Percentiles rank a stretch among this genome's conserved stretches.
These are phyloP conservation scores for Elmis aenea DNA, from an alignment of 2,888 invertebrate species.

Conservation along the genomic window DNA sequence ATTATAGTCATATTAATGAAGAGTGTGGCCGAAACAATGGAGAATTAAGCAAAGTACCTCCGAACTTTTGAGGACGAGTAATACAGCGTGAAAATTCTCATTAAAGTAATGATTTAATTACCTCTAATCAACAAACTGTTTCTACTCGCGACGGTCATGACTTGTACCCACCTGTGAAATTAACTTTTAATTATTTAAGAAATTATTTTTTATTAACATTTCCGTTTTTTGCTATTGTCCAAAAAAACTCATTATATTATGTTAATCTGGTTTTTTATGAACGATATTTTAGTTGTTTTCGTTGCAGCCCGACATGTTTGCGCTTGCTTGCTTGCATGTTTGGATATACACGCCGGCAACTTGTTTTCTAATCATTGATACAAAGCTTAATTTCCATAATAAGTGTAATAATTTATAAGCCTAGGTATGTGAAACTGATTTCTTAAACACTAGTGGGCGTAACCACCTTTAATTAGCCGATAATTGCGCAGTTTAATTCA, in stretches of 20 bases:
- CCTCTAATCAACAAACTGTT: conserved; percentile 23
- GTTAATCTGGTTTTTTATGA: too few relatives aligned
- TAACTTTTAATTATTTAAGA: conserved; percentile 40
- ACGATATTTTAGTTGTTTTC: too few relatives aligned
- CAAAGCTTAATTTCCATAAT: too few relatives aligned
- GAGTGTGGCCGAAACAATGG: conserved; percentile 17
- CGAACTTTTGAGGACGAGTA: conserved; percentile 16
- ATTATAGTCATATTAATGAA: conserved; percentile 16
- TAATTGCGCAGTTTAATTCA: conserved; percentile 8
- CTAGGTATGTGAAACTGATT: conserved; percentile 9
- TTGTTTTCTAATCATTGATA: too few relatives aligned
- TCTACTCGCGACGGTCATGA: conserved; percentile 29
- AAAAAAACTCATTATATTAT: too few relatives aligned
- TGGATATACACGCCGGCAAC: too few relatives aligned
- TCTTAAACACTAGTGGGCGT: conserved; percentile 11
- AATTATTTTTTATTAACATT: conserved; percentile 10
- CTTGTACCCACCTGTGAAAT: conserved; percentile 37
- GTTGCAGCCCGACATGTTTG: too few relatives aligned
- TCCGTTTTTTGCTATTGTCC: too few relatives aligned
- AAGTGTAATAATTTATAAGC: too few relatives aligned
- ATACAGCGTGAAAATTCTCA: conserved; percentile 34
- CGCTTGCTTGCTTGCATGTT: too few relatives aligned
- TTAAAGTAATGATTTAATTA: conserved; percentile 39
- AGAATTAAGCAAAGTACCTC: conserved; percentile 18
- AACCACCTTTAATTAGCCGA: conserved; percentile 7